These are phyloP conservation scores for Caenorhabditis becei DNA, from an alignment of 2,888 invertebrate species.

Conservation along the genomic window DNA sequence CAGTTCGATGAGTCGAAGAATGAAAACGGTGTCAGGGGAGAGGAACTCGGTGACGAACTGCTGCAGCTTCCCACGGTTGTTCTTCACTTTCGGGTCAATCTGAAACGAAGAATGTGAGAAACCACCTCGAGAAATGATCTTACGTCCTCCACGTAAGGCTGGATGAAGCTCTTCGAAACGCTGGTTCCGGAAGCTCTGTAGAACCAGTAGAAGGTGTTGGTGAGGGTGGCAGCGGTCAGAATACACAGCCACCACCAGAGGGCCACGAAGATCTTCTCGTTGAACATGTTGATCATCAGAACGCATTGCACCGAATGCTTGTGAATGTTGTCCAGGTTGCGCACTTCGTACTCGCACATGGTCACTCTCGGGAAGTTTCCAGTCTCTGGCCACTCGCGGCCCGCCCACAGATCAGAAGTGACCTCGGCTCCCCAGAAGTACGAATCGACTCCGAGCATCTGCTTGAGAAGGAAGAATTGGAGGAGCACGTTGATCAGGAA, in stretches of 20 bases:
- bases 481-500: conserved; percentile 78
- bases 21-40: conserved; percentile 78
- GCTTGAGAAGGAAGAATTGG: conserved; percentile 79
- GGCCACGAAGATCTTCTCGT: conserved; percentile 79
- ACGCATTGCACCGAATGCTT: conserved; percentile 81
- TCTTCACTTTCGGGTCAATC: conserved; percentile 63
- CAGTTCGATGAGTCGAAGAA: conserved; percentile 72
- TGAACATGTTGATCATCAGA: conserved; percentile 80
- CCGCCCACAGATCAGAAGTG: conserved; percentile 73
- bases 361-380: conserved; percentile 81
- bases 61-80: conserved; percentile 62
- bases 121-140: no score
- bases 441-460: conserved; percentile 78
- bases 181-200: conserved; percentile 57
- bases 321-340: conserved; percentile 80
- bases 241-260: conserved; percentile 81
- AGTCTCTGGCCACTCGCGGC: conserved; percentile 81
- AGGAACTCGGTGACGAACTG: conserved; percentile 72
- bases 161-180: conserved; percentile 62
- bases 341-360: conserved; percentile 80
- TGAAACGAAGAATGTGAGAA: conserved; percentile 11
- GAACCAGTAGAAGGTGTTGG: conserved; percentile 72
- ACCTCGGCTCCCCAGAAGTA: conserved; percentile 80
- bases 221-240: conserved; percentile 69
- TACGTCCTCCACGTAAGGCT: conserved; percentile 73